Percentiles rank a stretch among this genome's conserved stretches.
Conservation (phyloP, 1,140 invertebrate species). For the Apis laboriosa region DNA sequence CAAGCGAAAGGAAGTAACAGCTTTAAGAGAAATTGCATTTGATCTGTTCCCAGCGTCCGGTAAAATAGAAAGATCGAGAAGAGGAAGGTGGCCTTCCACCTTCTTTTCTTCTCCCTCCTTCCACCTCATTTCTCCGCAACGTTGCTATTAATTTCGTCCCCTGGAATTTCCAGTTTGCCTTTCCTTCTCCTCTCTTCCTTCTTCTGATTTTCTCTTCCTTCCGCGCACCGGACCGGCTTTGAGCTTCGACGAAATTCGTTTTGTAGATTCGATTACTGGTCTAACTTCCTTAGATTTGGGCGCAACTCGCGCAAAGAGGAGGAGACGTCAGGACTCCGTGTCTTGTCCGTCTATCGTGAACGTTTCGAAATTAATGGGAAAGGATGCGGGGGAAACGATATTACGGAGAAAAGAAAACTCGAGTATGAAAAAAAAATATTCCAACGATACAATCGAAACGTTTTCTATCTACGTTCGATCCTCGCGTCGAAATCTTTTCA, state of each 20-base stretch:
- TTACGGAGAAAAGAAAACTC: too few relatives aligned
- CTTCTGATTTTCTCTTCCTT: background rate
- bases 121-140: slow-evolving; percentile 27
- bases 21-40: slow-evolving; percentile 71
- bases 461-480: background rate
- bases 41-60: slow-evolving; percentile 54
- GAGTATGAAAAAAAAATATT: too few relatives aligned
- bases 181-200: background rate
- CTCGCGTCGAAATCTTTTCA: background rate
- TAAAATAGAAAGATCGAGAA: slow-evolving; percentile 13
- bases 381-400: too few relatives aligned
- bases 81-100: background rate
- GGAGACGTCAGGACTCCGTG: too few relatives aligned
- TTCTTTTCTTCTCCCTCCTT: background rate
- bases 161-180: slow-evolving; percentile 34
- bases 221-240: background rate
- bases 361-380: background rate
- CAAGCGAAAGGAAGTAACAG: slow-evolving; percentile 62
- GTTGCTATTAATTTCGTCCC: slow-evolving; percentile 59
- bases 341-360: background rate
- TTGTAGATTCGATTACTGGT: slow-evolving; percentile 30
- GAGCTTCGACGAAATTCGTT: slow-evolving; percentile 19
- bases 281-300: slow-evolving; percentile 19
- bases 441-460: background rate
- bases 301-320: background rate